Evolutionary conservation across 1,140 invertebrate species (phyloP).

Genomic region (Hyles euphorbiae): DNA sequence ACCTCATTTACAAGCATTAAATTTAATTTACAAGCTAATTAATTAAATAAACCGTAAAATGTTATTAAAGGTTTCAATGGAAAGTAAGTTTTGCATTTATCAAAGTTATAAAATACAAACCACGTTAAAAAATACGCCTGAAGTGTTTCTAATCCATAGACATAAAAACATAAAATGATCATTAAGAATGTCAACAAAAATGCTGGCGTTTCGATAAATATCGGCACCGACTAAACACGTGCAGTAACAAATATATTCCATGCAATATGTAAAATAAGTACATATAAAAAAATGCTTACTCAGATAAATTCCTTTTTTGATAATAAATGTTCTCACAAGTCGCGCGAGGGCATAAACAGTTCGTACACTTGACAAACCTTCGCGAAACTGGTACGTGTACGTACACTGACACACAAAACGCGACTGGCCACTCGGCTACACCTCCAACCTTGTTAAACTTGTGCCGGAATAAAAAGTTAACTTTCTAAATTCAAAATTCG

Average conservation of each 20-base stretch:
- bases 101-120: too few species aligned
- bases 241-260: not conserved
- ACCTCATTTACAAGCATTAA: too few species aligned
- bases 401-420: constrained; percentile 35
- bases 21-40: too few species aligned
- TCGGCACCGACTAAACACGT: not conserved
- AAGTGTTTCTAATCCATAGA: not conserved
- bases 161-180: not conserved
- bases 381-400: constrained; percentile 28
- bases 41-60: too few species aligned
- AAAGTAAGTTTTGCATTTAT: too few species aligned
- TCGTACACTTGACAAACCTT: constrained; percentile 26
- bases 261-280: constrained; percentile 1
- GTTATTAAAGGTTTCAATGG: too few species aligned
- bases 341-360: constrained; percentile 18
- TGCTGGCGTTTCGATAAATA: constrained; percentile 4
- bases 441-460: constrained; percentile 51
- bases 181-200: constrained; percentile 7
- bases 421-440: constrained; percentile 38
- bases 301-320: constrained; percentile 25
- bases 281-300: constrained; percentile 19
- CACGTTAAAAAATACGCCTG: too few species aligned
- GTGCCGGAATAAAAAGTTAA: constrained; percentile 56
- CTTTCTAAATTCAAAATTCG: constrained; percentile 65
- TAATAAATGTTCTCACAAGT: constrained; percentile 19